Evolutionary conservation across 2,888 invertebrate genomes (phyloP).

Genomic region (Sphecodes monilicornis): DNA sequence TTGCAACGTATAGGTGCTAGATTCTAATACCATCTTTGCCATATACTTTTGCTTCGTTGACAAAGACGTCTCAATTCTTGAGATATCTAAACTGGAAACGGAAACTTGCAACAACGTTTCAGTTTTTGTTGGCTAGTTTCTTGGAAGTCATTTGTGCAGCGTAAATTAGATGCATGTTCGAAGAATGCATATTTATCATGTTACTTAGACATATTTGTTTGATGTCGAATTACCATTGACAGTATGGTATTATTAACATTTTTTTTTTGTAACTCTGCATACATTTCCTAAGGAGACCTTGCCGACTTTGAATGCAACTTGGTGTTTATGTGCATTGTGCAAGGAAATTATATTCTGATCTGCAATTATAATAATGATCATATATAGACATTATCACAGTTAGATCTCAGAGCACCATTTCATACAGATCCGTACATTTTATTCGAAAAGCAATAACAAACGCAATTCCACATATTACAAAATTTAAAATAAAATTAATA

Average conservation of each 20-base stretch:
- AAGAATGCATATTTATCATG: constrained; percentile 7
- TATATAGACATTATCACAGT: background rate
- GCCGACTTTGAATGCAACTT: background rate
- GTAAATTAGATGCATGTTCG: background rate
- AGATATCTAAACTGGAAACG: background rate
- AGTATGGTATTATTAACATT: background rate
- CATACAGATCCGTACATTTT: background rate
- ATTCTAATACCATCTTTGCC: too few species aligned
- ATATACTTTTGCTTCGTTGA: background rate
- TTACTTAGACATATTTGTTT: background rate
- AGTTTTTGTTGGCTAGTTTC: background rate
- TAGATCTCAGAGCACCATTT: background rate
- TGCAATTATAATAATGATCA: background rate
- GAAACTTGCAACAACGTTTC: background rate
- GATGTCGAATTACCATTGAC: background rate
- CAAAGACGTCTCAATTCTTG: background rate
- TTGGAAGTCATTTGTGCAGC: background rate
- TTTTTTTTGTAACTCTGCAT: background rate
- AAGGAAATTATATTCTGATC: background rate
- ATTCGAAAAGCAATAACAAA: background rate
- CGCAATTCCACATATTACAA: too few species aligned
- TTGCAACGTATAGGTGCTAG: too few species aligned
- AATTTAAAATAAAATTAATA: background rate
- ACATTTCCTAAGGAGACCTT: background rate
- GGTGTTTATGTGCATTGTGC: background rate